Conservation (phyloP, 2,888 invertebrate genomes). For the Carterocephalus palaemon region DNA sequence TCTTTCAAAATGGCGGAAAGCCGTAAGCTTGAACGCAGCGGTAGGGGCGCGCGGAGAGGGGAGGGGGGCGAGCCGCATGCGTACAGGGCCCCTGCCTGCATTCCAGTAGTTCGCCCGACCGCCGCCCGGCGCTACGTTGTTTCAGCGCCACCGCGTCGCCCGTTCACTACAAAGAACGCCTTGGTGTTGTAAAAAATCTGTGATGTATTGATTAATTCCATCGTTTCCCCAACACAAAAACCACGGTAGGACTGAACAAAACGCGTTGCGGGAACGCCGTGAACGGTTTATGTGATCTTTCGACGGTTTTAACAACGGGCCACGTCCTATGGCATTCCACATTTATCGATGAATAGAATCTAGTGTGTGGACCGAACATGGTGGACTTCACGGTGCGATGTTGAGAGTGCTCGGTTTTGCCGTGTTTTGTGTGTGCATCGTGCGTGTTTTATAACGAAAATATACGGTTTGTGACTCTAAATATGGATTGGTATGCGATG, state of each 20-base stretch:
- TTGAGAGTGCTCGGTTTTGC: conserved; percentile 58
- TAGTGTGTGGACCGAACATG: conserved; percentile 70
- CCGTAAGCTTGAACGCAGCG: conserved; percentile 63
- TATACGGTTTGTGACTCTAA: conserved; percentile 43
- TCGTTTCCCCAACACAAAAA: conserved; percentile 59
- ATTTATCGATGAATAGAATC: conserved; percentile 79
- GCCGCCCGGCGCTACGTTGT: conserved; percentile 61
- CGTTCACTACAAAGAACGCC: conserved; percentile 74
- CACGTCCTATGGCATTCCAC: conserved; percentile 76
- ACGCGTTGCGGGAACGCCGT: conserved; percentile 41
- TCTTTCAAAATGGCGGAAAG: conserved; percentile 44
- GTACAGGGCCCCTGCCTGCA: conserved; percentile 63
- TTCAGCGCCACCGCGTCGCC: conserved; percentile 48
- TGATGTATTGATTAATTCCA: conserved; percentile 79
- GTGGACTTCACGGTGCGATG: conserved; percentile 63
- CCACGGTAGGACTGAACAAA: conserved; percentile 37
- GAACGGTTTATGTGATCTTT: conserved; percentile 46
- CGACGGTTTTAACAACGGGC: conserved; percentile 55
- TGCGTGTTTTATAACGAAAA: conserved; percentile 41
- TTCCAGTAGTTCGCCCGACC: conserved; percentile 71
- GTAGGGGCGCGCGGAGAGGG: conserved; percentile 39
- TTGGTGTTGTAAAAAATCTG: conserved; percentile 76
- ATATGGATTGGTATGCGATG: conserved; percentile 67
- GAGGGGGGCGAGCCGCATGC: conserved; percentile 58
- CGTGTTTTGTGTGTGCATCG: conserved; percentile 64